Base-by-base conservation (phyloP, 1,140 invertebrate species). In the Neodiprion pinetum region DNA sequence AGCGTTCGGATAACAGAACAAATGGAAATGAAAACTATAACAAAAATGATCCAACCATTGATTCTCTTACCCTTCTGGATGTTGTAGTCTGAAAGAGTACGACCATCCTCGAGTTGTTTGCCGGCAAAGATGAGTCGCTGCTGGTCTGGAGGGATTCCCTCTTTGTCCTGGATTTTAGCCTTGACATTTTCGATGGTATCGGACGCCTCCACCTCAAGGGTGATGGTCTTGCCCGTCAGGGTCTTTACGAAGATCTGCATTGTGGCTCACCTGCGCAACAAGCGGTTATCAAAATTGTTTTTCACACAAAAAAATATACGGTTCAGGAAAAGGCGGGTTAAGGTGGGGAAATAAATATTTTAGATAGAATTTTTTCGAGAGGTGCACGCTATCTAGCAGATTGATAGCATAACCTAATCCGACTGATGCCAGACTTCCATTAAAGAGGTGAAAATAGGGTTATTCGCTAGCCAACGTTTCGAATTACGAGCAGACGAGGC, bases 181-280 rank as follows among this genome's bases (percentile, higher is more conserved):
- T 95, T 96, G 8, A 96, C 94, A 92, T 96, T 95, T 87, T 95
- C 94, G 80, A 96, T 96, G 65, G 94, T 95, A 85, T 96, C 95
- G 72, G 93, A 95, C 65, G 94, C 91, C 84, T 96, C 94, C 72
- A 95, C 95, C 89, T 95, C 95, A 73, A 95, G 91, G 77, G 94
- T 96, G 85, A 95, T 96, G 80, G 95, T 96, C 86, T 96, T 96
- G 76, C 95, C 95, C 80, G 94, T 96, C 9, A 96, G 89, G 79
- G 94, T 96, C 88, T 95, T 96, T 7, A 96, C 95, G 85, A 96
- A 96, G 83, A 95, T 95, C 89, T 91, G 94, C 93, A 91, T 96
- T 84, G 77, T 91, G 82, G 81, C n/a, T 78, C 50, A 76, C 5
- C 79, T 81, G 9, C 12, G 68, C 68, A 23, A 17, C 48, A 75